phyloP scores from a whole-genome alignment of 2,888 invertebrate species.

The Eupithecia inturbata region DNA sequence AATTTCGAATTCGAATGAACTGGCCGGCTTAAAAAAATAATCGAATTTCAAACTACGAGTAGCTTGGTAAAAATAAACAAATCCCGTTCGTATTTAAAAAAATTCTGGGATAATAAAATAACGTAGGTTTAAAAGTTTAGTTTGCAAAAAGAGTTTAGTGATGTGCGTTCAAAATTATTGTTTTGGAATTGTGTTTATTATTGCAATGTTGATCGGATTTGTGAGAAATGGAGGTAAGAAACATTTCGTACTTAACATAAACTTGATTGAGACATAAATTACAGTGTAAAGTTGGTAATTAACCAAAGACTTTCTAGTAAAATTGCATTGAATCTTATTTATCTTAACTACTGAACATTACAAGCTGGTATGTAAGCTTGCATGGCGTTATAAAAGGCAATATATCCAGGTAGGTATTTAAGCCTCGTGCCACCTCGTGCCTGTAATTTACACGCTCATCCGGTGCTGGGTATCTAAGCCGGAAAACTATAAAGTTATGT shows the following conservation, averaged over 20 bases:
- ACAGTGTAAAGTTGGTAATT: background rate
- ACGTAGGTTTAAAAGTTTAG: background rate
- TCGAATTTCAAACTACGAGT: background rate
- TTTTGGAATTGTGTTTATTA: slow-evolving; percentile 61
- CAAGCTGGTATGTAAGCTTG: background rate
- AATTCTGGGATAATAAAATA: background rate
- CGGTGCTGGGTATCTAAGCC: slow-evolving; percentile 14
- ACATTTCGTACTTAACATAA: background rate
- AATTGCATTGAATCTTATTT: background rate
- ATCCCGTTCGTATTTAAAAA: slow-evolving; percentile 9
- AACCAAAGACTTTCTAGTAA: background rate
- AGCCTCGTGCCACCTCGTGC: background rate
- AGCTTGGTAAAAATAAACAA: background rate
- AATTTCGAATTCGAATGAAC: slow-evolving; percentile 13
- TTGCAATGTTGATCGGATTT: slow-evolving; percentile 55
- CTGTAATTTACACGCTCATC: slow-evolving; percentile 27
- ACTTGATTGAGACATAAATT: background rate
- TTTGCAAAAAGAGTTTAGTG: slow-evolving; percentile 52
- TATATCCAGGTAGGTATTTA: background rate
- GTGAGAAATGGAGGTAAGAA: slow-evolving; percentile 72
- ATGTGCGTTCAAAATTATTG: slow-evolving; percentile 68
- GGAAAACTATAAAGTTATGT: slow-evolving; percentile 23
- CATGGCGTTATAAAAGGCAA: slow-evolving; percentile 6
- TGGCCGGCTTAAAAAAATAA: background rate
- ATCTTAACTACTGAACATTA: background rate